Evolutionary conservation across 2,888 invertebrate species (phyloP).

Genomic region (Cantharis rustica): DNA sequence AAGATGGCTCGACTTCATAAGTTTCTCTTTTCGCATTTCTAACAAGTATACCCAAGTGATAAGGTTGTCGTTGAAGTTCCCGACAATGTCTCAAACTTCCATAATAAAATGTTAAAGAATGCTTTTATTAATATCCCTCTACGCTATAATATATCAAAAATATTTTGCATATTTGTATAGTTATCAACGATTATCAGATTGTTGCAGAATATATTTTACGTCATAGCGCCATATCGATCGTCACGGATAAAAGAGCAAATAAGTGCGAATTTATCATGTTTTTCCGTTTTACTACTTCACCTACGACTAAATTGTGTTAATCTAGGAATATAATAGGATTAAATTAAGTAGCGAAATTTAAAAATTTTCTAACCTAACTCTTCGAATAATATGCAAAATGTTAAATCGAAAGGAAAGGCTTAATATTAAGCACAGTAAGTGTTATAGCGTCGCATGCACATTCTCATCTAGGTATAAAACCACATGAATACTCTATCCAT

Average conservation of each 20-base stretch:
- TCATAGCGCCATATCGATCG: not conserved
- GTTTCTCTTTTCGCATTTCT: conserved; percentile 19
- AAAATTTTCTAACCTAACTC: not conserved
- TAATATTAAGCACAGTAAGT: not conserved
- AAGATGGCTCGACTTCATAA: conserved; percentile 24
- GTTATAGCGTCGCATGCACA: not conserved
- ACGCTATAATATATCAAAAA: not conserved
- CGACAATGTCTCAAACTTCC: not conserved
- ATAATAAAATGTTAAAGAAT: conserved; percentile 2
- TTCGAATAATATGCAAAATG: not conserved
- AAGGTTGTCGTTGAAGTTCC: conserved; percentile 12
- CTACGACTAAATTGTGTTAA: not conserved
- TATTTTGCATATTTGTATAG: not conserved
- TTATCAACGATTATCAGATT: not conserved
- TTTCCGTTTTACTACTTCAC: not conserved
- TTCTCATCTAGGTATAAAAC: not conserved
- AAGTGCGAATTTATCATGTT: too few relatives aligned
- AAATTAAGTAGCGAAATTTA: not conserved
- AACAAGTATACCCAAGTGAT: conserved; percentile 25
- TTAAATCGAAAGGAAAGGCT: not conserved
- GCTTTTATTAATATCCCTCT: conserved; percentile 2
- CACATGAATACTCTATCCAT: not conserved
- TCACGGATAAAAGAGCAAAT: too few relatives aligned
- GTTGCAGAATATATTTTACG: not conserved
- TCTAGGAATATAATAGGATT: not conserved